Base-by-base conservation (phyloP, 1,140 invertebrate genomes). In the Magallana angulata region DNA sequence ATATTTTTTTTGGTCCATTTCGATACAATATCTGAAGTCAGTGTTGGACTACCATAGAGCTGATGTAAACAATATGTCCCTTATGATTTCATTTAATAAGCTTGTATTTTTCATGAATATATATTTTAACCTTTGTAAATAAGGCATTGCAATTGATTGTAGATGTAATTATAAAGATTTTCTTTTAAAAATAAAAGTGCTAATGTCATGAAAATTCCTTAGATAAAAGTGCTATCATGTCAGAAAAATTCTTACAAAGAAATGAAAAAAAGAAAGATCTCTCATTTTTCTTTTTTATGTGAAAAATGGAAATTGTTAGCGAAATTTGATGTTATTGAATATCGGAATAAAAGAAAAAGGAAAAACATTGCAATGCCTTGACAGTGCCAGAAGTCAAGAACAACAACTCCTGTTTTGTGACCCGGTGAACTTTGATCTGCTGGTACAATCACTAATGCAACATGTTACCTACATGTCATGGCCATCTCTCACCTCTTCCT, bases 401-500 rank as follows among this genome's bases (percentile, higher is more conserved):
- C 18, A 30, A 76, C 24, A 76, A 76, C 68, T 76, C 68, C 1
- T 76, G 24, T 12, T 76, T 76, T 24, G 68, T 76, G 68, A 76
- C 68, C 68, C 68, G 68, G 68, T 76, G 68, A 76, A 24, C 68
- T 30, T 76, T 18, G 68, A 76, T 76, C 68, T 76, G 68, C 68
- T 76, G 68, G 68, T 76, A 30, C 68, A 24, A 30, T 76, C 68
- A 36, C 68, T 76, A 76, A 76, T 76, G 68, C 68, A 76, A 76
- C 68, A 76, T 76, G 68, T 76, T 76, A 76, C 24, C 7, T 30
- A 76, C 9, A 18, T 76, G 18, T 16, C 36, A 64, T 18, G 16
- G 60, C 60, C 60, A 30, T 30, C 18, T 0, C 5, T 48, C 36
- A 48, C 36, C 36, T 48, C 36, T 48, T 48, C 36, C 36, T 48